A percentile compares a stretch with the other conserved stretches of the same genome.
These are phyloP conservation scores for Aporophyla nigra DNA, from an alignment of 2,888 invertebrate genomes.

Conservation along the genomic window DNA sequence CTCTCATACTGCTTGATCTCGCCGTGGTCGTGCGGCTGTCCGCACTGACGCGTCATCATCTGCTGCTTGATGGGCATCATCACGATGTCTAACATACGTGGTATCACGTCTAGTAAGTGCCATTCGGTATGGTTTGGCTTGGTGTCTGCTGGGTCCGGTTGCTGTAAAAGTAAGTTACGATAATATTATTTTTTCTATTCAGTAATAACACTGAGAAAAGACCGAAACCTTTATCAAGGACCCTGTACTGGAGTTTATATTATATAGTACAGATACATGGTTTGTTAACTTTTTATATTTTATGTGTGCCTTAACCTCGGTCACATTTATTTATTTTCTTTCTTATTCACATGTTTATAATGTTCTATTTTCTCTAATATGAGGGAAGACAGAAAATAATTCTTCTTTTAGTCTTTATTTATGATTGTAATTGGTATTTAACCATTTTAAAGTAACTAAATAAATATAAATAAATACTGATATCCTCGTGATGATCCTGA, in stretches of 20 bases:
- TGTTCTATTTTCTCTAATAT: not conserved
- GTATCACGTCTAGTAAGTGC: constrained; percentile 95
- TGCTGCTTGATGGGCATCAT: constrained; percentile 93
- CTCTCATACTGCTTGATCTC: constrained; percentile 90
- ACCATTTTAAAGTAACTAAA: not conserved
- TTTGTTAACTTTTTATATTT: not conserved
- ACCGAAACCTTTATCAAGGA: not conserved
- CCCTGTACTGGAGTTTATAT: not conserved
- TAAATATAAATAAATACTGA: not conserved
- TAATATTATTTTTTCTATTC: not conserved
- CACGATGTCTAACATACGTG: constrained; percentile 95
- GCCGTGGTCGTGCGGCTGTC: constrained; percentile 85
- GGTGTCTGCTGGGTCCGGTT: constrained; percentile 69
- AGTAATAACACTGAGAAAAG: not conserved
- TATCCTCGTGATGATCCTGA: not conserved
- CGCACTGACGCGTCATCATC: constrained; percentile 88
- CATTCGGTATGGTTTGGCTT: constrained; percentile 86
- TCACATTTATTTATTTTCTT: not conserved
- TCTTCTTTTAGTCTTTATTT: not conserved
- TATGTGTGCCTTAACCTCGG: too few species aligned
- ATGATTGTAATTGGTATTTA: not conserved
- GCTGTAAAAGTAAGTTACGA: constrained; percentile 66
- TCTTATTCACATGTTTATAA: not conserved
- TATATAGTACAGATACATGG: not conserved
- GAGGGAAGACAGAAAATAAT: not conserved